Percentiles rank a stretch among this genome's conserved stretches.
Evolutionary conservation across 2,888 invertebrate genomes (phyloP).

Genomic region (Drosophila meridiana): DNA sequence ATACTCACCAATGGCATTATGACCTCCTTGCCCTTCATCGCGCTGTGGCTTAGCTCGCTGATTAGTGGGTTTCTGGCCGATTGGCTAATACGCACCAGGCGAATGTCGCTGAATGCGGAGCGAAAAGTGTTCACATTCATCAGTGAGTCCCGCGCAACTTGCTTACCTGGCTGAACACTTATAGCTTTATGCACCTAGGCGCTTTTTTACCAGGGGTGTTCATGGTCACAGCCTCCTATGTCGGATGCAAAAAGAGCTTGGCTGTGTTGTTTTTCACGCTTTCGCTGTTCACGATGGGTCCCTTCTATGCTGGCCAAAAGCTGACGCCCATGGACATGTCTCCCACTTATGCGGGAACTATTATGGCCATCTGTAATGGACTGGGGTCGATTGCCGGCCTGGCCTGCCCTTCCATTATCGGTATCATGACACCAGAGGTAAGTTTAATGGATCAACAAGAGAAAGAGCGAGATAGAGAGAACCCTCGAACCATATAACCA

Average conservation of each 20-base stretch:
- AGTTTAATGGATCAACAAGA: conserved; percentile 66
- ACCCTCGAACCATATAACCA: not conserved
- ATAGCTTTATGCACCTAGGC: conserved; percentile 59
- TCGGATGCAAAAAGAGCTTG: conserved; percentile 87
- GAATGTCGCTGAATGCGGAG: conserved; percentile 86
- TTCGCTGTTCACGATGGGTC: conserved; percentile 89
- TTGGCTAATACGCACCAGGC: conserved; percentile 86
- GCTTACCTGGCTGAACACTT: no score
- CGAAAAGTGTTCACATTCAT: conserved; percentile 89
- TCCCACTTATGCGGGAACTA: conserved; percentile 88
- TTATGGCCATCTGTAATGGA: conserved; percentile 89
- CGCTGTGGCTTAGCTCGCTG: conserved; percentile 86
- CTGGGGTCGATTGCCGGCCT: conserved; percentile 89
- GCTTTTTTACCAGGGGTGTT: conserved; percentile 88
- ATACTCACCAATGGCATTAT: conserved; percentile 86
- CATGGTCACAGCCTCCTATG: conserved; percentile 88
- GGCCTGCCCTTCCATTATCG: conserved; percentile 88
- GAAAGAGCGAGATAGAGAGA: not conserved
- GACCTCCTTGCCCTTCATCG: conserved; percentile 87
- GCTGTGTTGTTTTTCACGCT: conserved; percentile 87
- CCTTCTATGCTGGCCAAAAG: conserved; percentile 88
- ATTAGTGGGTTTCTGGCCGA: conserved; percentile 88
- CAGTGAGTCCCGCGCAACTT: conserved; percentile 83
- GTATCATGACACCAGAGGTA: conserved; percentile 87
- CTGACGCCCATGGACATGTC: conserved; percentile 88